Conservation (phyloP, 2,113 vertebrate species). For the Gyps fulvus region DNA sequence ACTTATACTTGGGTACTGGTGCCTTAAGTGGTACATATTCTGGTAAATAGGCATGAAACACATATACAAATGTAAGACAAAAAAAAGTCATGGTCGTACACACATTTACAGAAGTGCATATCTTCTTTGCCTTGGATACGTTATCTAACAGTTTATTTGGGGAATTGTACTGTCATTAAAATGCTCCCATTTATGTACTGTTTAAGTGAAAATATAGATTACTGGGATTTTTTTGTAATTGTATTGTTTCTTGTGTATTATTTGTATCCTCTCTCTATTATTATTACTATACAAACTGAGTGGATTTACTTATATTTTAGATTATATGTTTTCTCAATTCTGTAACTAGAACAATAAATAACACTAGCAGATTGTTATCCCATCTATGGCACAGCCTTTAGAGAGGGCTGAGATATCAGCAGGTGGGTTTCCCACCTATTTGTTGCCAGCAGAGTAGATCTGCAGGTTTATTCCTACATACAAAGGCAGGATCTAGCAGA, state of each 20-base stretch:
- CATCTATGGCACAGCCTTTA: background rate
- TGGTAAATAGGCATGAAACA: background rate
- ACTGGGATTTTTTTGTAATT: background rate
- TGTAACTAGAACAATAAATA: background rate
- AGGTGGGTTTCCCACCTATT: slow-evolving; percentile 49
- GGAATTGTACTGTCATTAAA: background rate
- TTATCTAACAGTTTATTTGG: background rate
- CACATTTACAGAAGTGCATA: background rate
- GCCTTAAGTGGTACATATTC: background rate
- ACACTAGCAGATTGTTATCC: background rate
- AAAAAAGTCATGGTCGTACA: background rate
- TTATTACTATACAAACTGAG: background rate
- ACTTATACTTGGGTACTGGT: background rate
- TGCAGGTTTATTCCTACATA: background rate
- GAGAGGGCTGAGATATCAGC: background rate
- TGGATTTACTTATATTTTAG: background rate
- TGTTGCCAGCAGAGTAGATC: slow-evolving; percentile 12
- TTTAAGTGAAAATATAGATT: background rate
- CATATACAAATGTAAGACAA: background rate
- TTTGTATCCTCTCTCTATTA: background rate
- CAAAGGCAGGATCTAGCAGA: background rate
- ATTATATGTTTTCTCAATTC: background rate
- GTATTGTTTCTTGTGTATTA: background rate
- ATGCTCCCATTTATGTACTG: background rate
- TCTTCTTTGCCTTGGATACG: background rate